These are phyloP conservation scores for Melinaea menophilus DNA, from an alignment of 2,888 invertebrate species.

Conservation along the genomic window DNA sequence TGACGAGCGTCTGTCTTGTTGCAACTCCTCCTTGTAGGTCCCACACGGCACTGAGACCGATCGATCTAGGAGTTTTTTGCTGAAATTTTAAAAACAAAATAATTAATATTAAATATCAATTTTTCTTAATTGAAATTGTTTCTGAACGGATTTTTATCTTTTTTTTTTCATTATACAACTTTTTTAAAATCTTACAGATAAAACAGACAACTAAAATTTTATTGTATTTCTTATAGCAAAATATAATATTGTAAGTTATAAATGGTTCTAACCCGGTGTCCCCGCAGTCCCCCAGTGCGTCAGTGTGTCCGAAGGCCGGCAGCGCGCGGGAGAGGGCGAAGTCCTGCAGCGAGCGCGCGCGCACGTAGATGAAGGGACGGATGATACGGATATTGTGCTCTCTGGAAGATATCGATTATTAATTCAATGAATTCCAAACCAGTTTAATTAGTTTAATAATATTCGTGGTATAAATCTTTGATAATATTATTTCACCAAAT, in stretches of 20 bases:
- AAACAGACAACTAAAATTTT: no score
- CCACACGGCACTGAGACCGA: conserved; percentile 48
- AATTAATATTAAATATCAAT: background rate
- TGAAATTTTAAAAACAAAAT: conserved; percentile 45
- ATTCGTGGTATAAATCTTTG: no score
- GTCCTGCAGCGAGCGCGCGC: conserved; percentile 84
- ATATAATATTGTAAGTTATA: no score
- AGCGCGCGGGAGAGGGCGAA: conserved; percentile 86
- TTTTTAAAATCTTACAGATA: no score
- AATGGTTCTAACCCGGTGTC: no score
- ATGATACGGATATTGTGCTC: conserved; percentile 89
- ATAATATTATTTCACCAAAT: no score
- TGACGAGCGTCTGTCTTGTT: conserved; percentile 33
- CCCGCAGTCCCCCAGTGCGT: background rate
- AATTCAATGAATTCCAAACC: no score
- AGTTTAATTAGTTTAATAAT: no score
- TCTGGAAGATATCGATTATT: conserved; percentile 59
- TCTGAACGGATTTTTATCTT: no score
- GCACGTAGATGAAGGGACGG: conserved; percentile 91
- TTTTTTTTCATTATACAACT: no score
- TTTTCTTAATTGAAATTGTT: background rate
- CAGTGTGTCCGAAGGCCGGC: conserved; percentile 78
- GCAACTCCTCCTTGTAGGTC: conserved; percentile 34
- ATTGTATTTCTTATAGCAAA: no score
- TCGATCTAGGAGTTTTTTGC: conserved; percentile 45